phyloP scores from a whole-genome alignment of 1,140 invertebrate species.

The Tetramorium simillimum region DNA sequence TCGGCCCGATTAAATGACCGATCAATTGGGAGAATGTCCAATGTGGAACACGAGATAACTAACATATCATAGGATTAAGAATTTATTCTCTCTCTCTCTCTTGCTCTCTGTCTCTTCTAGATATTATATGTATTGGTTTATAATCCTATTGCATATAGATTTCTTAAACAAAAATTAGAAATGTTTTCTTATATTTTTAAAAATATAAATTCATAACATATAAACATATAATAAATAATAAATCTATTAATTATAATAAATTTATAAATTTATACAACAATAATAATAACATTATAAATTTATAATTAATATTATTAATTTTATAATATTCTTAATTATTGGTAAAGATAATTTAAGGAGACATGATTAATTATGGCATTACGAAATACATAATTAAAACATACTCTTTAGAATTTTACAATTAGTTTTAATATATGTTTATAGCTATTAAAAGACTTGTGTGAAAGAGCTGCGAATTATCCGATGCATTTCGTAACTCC shows the following conservation, averaged over 20 bases:
- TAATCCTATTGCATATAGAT: neutral
- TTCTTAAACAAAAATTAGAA: neutral
- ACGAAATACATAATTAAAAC: neutral
- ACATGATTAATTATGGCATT: neutral
- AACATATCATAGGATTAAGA: constrained; percentile 29
- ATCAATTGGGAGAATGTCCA: constrained; percentile 41
- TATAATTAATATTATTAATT: constrained; percentile 3
- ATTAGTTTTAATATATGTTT: neutral
- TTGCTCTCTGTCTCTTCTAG: neutral
- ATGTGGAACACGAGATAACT: constrained; percentile 20
- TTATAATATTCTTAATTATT: neutral
- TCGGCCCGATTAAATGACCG: constrained; percentile 40
- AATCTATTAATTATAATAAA: neutral
- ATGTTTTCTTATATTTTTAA: neutral
- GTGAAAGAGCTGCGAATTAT: neutral
- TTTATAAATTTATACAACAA: neutral
- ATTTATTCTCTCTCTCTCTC: neutral
- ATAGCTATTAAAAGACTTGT: neutral
- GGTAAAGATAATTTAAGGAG: neutral
- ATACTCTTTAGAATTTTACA: neutral
- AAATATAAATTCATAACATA: neutral
- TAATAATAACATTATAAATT: neutral
- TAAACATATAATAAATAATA: neutral
- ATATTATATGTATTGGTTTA: neutral
- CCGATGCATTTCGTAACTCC: neutral